Conservation (phyloP, 2,888 invertebrate species). For the Phortica magna region DNA sequence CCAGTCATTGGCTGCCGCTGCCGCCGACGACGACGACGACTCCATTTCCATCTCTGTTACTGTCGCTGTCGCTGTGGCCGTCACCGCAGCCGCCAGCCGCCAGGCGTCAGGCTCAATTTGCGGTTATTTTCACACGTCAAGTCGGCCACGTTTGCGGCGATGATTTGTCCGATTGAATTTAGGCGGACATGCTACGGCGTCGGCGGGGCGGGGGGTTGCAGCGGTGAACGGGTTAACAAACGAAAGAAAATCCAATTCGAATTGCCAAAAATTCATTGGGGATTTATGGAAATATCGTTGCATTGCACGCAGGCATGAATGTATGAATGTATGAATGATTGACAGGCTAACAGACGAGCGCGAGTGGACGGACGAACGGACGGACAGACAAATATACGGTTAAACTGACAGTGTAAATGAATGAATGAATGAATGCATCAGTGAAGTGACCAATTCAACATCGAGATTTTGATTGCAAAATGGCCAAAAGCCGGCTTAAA, state of each 20-base stretch:
- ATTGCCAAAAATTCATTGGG: conserved; percentile 12
- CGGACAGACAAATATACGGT: not conserved
- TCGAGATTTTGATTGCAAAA: not conserved
- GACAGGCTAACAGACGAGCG: not conserved
- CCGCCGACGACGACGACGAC: too few relatives aligned
- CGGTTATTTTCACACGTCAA: conserved; percentile 17
- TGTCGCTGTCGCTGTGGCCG: not conserved
- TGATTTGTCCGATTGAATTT: conserved; percentile 21
- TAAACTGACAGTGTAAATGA: not conserved
- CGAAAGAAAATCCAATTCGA: conserved; percentile 14
- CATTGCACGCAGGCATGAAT: conserved; percentile 5
- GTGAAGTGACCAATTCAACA: not conserved
- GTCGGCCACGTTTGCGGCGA: not conserved
- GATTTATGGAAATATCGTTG: conserved; percentile 24
- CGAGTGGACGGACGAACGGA: not conserved
- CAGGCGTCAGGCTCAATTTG: conserved; percentile 5
- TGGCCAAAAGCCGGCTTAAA: too few relatives aligned
- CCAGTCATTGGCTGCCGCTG: too few relatives aligned
- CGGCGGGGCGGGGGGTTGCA: not conserved
- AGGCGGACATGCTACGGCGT: not conserved
- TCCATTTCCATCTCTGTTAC: too few relatives aligned
- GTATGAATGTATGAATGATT: not conserved
- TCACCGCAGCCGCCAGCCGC: not conserved
- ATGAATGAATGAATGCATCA: conserved; percentile 3
- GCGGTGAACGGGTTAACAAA: not conserved